Evolutionary conservation across 2,113 vertebrate genomes (phyloP), one percentile per base, ranked within the genome.

Genomic region (Pterocles burchelli): DNA sequence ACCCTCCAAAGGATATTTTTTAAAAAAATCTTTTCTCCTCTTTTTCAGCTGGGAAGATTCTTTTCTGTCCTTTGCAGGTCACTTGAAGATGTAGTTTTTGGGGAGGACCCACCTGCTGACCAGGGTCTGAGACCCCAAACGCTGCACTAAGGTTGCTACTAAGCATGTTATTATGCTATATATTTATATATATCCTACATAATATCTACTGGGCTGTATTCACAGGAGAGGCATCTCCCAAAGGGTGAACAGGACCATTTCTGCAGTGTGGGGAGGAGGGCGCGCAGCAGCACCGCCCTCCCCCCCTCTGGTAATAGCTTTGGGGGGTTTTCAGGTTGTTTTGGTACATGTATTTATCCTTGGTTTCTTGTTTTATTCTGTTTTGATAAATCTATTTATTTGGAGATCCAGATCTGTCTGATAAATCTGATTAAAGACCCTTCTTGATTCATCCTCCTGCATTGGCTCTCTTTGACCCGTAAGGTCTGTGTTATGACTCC

Each of bases 311-410:
- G 93, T 83, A 93, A 81, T 13, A 85, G 78, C 87, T 92, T 92
- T 95, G 95, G 91, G 95, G 83, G 94, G 66, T 84, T 90, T 90
- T 74, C 65, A 75, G 90, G 65, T 93, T 86, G 93, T 82, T 92
- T 88, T 41, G 85, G 58, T 89, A 77, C 52, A 34, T 67, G 66
- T 95, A 73, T 95, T 96, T 93, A 92, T 96, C 95, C 81, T 31
- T 18, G 62, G 49, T 55, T 96, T 90, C 93, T 85, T 84, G 70
- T 89, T 91, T 91, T 72, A 74, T 86, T 91, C 89, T 73, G 84
- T 97, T 94, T 92, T 95, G 93, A 94, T 94, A 96, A 91, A 97
- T 94, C 95, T 98, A 98, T 97, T 97, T 97, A 97, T 98, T 97
- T 97, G 96, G 92, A 97, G 95, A 96, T 95, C 75, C 57, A 68